Evolutionary conservation across 2,888 invertebrate genomes (phyloP).

Genomic region (Drosophila phalerata): DNA sequence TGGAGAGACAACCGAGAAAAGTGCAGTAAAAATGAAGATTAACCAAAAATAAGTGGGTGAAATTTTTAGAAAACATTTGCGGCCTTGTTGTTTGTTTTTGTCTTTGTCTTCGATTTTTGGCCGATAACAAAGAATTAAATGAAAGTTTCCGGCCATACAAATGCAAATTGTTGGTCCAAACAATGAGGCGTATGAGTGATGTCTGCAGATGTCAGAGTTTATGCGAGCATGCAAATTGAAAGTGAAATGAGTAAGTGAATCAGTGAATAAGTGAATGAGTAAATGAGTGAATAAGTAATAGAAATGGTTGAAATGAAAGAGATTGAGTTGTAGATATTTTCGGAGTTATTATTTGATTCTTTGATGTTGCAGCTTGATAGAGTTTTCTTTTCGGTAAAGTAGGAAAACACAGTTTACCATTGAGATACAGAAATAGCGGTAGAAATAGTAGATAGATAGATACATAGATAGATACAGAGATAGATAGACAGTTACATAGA

Average conservation of each 20-base stretch:
- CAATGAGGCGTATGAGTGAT: slow-evolving; percentile 70
- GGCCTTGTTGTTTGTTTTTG: slow-evolving; percentile 8
- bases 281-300: slow-evolving; percentile 36
- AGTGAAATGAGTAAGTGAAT: slow-evolving; percentile 38
- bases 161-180: slow-evolving; percentile 68
- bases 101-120: slow-evolving; percentile 51
- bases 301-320: slow-evolving; percentile 38
- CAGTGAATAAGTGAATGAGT: slow-evolving; percentile 18
- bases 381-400: slow-evolving; percentile 69
- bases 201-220: slow-evolving; percentile 31
- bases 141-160: slow-evolving; percentile 59
- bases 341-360: slow-evolving; percentile 79
- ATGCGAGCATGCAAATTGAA: slow-evolving; percentile 58
- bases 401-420: slow-evolving; percentile 45
- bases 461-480: slow-evolving; percentile 37
- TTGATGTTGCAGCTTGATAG: slow-evolving; percentile 76
- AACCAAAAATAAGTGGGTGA: slow-evolving; percentile 70
- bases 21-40: slow-evolving; percentile 74
- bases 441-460: slow-evolving; percentile 35
- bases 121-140: slow-evolving; percentile 70
- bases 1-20: slow-evolving; percentile 58
- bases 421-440: slow-evolving; percentile 54
- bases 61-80: slow-evolving; percentile 67
- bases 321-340: slow-evolving; percentile 54
- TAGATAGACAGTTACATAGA: slow-evolving; percentile 45